Evolutionary conservation across 2,797 vertebrate genomes (phyloP).

Genomic region (Silurus lanzhouensis): DNA sequence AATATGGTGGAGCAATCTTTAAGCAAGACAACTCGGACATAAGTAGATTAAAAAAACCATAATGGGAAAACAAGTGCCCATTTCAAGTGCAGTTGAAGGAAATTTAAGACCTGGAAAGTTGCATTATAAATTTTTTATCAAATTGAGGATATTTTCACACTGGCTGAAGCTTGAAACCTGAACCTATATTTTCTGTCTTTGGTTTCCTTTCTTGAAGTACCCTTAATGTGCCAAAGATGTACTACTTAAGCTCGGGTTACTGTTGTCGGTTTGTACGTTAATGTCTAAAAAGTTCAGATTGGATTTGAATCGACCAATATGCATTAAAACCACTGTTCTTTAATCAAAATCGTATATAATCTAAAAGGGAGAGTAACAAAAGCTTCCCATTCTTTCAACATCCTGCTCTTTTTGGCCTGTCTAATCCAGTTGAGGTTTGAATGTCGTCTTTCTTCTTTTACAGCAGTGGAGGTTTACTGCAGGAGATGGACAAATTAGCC

Average conservation of each 20-base stretch:
- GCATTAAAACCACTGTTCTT: constrained; percentile 85
- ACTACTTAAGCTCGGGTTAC: constrained; percentile 88
- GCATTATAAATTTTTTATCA: constrained; percentile 95
- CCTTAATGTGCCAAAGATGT: constrained; percentile 86
- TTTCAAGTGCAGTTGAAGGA: constrained; percentile 86
- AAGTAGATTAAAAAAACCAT: constrained; percentile 93
- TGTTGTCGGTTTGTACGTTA: constrained; percentile 89
- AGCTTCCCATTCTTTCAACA: constrained; percentile 77
- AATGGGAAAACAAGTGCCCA: constrained; percentile 88
- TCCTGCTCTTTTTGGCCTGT: constrained; percentile 71
- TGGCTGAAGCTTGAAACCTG: constrained; percentile 88
- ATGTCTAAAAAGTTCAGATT: constrained; percentile 90
- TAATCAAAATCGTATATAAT: constrained; percentile 80
- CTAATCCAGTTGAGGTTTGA: constrained; percentile 80
- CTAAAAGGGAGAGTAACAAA: constrained; percentile 83
- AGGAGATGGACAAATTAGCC: constrained; percentile 60
- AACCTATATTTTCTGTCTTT: constrained; percentile 94
- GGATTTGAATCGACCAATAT: constrained; percentile 91
- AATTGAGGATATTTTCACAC: constrained; percentile 96
- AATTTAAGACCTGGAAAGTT: constrained; percentile 92
- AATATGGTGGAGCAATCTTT: constrained; percentile 80
- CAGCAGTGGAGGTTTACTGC: constrained; percentile 62
- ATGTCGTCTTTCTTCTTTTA: constrained; percentile 68
- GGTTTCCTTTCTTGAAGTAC: constrained; percentile 90
- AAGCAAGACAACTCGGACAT: constrained; percentile 79